A percentile compares a stretch with the other conserved stretches of the same genome.
Evolutionary conservation across 2,113 vertebrate species (phyloP).

Genomic region (Mesembrinibis cayennensis): DNA sequence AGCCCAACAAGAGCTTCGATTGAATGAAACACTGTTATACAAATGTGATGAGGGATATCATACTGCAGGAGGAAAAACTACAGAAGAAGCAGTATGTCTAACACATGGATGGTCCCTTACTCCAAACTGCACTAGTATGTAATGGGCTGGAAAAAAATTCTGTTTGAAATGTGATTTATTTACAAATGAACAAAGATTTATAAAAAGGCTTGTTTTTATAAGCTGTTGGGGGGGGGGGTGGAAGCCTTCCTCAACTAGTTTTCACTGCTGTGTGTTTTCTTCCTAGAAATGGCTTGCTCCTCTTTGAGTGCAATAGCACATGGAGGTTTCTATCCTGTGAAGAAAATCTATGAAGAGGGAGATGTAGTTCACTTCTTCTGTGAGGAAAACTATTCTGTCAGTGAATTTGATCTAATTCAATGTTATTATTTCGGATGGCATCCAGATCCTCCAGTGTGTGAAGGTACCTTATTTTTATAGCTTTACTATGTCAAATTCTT

Average conservation of each 20-base stretch:
- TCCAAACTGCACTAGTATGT: constrained; percentile 73
- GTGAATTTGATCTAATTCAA: constrained; percentile 77
- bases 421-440: constrained; percentile 81
- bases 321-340: constrained; percentile 73
- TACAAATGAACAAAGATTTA: background rate
- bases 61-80: constrained; percentile 9
- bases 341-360: constrained; percentile 74
- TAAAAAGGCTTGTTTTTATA: background rate
- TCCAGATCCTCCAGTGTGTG: constrained; percentile 75
- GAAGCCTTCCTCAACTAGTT: rapidly evolving
- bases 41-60: constrained; percentile 56
- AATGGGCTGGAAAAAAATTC: background rate
- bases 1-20: background rate
- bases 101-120: constrained; percentile 46
- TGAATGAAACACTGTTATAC: constrained; percentile 39
- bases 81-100: constrained; percentile 31
- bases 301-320: constrained; percentile 63
- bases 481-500: background rate
- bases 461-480: constrained; percentile 68
- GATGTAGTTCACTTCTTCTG: constrained; percentile 81
- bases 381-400: constrained; percentile 70
- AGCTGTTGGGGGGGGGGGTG: background rate
- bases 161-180: background rate
- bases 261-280: background rate
- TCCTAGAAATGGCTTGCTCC: constrained; percentile 68